Conservation (phyloP, 2,113 vertebrate species). For the Naja naja region DNA sequence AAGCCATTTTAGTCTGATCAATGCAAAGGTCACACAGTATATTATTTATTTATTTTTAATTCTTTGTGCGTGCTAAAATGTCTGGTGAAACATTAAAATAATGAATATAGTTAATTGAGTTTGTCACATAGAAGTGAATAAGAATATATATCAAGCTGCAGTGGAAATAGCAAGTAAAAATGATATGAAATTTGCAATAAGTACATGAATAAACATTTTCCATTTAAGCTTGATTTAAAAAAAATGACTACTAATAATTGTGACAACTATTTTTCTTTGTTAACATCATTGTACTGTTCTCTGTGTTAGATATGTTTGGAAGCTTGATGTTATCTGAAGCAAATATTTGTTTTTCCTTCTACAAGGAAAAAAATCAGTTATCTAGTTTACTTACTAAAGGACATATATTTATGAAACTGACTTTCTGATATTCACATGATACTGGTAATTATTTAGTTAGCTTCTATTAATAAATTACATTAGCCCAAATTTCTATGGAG, state of each 20-base stretch:
- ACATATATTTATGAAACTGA: not conserved
- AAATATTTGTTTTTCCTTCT: not conserved
- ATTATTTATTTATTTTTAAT: conserved; percentile 75
- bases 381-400: not conserved
- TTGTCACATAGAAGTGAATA: conserved; percentile 70
- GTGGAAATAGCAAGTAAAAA: conserved; percentile 4
- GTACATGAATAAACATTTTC: conserved; percentile 30
- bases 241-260: not conserved
- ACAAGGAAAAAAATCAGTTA: conserved; percentile 2
- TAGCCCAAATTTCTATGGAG: not conserved
- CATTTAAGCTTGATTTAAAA: conserved; percentile 41
- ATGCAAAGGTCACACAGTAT: conserved; percentile 74
- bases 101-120: conserved; percentile 81
- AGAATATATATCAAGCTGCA: conserved; percentile 46
- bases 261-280: not conserved
- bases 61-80: conserved; percentile 66
- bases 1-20: conserved; percentile 73
- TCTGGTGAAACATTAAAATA: conserved; percentile 73
- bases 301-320: not conserved
- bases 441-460: conserved; percentile 15
- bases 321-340: fast-evolving
- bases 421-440: not conserved
- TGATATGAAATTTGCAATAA: conserved; percentile 21
- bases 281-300: not conserved
- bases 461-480: not conserved